These are phyloP conservation scores for Drosophila paucipuncta DNA, from an alignment of 2,888 invertebrate genomes.

Conservation along the genomic window DNA sequence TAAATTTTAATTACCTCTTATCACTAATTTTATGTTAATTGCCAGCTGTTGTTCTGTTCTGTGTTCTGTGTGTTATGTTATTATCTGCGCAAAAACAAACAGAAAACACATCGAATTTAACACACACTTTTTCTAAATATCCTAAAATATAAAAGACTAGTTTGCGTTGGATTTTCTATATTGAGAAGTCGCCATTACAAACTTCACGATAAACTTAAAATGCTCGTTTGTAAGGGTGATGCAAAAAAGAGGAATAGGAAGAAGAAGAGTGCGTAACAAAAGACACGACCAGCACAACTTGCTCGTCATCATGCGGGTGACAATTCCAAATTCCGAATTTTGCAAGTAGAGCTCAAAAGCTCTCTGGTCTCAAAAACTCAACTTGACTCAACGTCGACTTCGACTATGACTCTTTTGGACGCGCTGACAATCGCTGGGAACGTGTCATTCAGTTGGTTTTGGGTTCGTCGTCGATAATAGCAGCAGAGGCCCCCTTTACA, in stretches of 20 bases:
- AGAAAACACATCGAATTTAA: neutral
- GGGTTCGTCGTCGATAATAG: conserved; percentile 29
- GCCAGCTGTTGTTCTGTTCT: conserved; percentile 65
- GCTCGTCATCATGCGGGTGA: conserved; percentile 63
- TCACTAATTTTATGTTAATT: conserved; percentile 83
- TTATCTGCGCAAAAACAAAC: conserved; percentile 42
- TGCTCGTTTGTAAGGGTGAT: neutral
- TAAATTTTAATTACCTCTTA: conserved; percentile 76
- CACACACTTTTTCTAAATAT: neutral
- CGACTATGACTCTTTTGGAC: conserved; percentile 18
- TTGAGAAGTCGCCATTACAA: neutral
- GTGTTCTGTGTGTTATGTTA: conserved; percentile 34
- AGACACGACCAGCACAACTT: conserved; percentile 61
- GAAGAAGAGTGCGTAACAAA: conserved; percentile 33
- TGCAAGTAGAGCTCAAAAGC: conserved; percentile 38
- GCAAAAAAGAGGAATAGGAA: neutral
- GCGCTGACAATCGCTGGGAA: conserved; percentile 53
- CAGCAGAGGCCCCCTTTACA: conserved; percentile 1
- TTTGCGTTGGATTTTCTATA: neutral
- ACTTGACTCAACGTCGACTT: conserved; percentile 19
- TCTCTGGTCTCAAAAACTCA: conserved; percentile 21
- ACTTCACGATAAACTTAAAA: neutral
- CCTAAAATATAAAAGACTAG: neutral
- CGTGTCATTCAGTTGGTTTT: conserved; percentile 60
- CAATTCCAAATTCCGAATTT: conserved; percentile 49